Evolutionary conservation across 2,888 invertebrate species (phyloP).

Genomic region (Tenthredo livida): DNA sequence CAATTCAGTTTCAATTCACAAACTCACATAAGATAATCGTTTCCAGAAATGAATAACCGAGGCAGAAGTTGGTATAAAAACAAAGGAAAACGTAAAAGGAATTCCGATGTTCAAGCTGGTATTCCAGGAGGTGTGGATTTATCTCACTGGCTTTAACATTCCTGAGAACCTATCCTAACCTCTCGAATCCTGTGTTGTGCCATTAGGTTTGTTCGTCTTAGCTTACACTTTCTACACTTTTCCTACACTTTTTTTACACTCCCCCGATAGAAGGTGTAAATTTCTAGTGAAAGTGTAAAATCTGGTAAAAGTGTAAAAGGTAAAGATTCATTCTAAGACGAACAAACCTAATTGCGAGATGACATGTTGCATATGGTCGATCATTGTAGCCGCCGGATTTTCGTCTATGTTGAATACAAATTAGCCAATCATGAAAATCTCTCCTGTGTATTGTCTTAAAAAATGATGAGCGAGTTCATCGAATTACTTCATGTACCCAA

Average conservation of each 20-base stretch:
- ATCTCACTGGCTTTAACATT: not conserved
- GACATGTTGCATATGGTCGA: not conserved
- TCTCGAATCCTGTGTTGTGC: not conserved
- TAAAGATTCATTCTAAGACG: too few species aligned
- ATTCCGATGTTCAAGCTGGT: not conserved
- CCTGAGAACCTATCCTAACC: not conserved
- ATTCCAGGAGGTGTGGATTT: slow-evolving; percentile 10
- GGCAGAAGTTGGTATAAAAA: slow-evolving; percentile 15
- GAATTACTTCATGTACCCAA: too few species aligned
- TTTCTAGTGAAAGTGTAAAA: too few species aligned
- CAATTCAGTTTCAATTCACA: not conserved
- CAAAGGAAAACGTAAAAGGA: slow-evolving; percentile 31
- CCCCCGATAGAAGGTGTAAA: too few species aligned
- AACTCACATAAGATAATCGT: not conserved
- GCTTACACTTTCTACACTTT: too few species aligned
- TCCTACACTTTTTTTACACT: too few species aligned
- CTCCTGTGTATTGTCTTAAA: not conserved
- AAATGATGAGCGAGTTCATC: not conserved
- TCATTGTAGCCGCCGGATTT: not conserved
- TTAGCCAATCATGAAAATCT: not conserved
- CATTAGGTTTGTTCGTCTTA: too few species aligned
- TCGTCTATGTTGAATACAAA: not conserved
- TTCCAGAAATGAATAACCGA: slow-evolving; percentile 10
- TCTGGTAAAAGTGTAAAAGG: too few species aligned
- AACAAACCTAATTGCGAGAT: too few species aligned